These are phyloP conservation scores for Gavialis gangeticus DNA, from an alignment of 2,113 vertebrate genomes.

Conservation along the genomic window DNA sequence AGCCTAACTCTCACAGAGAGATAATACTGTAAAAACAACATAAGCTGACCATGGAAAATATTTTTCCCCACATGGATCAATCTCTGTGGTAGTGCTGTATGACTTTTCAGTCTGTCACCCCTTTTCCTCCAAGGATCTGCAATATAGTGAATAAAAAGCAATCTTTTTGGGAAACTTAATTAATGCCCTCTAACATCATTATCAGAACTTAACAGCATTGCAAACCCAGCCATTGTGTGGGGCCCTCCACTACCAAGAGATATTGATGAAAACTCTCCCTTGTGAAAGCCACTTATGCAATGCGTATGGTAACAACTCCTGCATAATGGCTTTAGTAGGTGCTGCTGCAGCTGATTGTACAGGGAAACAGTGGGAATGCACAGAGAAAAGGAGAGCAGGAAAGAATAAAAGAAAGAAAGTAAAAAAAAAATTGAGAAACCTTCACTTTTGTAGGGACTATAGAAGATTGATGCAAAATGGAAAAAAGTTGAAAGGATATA, in stretches of 20 bases:
- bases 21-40: background rate
- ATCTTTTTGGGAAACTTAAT: background rate
- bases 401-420: background rate
- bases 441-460: background rate
- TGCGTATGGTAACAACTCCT: accelerated
- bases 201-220: background rate
- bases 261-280: background rate
- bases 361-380: background rate
- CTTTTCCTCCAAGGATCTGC: background rate
- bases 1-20: background rate
- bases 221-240: background rate
- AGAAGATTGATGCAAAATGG: background rate
- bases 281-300: background rate
- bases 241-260: background rate
- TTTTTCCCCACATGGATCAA: background rate
- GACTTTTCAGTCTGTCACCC: background rate
- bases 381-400: background rate
- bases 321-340: background rate
- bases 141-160: background rate
- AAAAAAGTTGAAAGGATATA: background rate
- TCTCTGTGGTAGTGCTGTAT: background rate
- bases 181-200: background rate
- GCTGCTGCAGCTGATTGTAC: background rate
- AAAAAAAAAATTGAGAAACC: background rate
- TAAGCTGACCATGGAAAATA: background rate